phyloP scores from a whole-genome alignment of 1,140 invertebrate genomes.

The Bombus consobrinus region DNA sequence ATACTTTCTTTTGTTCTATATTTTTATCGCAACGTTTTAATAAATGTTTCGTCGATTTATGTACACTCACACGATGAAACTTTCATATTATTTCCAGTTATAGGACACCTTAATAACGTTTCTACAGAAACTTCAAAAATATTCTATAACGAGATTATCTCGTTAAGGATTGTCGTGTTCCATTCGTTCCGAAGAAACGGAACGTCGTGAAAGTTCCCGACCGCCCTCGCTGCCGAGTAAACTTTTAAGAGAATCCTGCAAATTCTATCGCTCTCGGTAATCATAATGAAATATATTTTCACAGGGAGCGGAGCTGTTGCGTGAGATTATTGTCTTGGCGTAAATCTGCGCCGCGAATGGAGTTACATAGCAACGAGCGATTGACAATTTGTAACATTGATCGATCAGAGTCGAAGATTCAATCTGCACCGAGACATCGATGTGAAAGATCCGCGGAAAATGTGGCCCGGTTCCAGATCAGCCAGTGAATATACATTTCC shows the following conservation, averaged over 20 bases:
- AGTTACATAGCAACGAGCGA: neutral
- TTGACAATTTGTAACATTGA: slow-evolving; percentile 19
- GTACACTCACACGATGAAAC: no score
- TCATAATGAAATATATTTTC: slow-evolving; percentile 7
- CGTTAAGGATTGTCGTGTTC: neutral
- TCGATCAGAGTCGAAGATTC: slow-evolving; percentile 15
- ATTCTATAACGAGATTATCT: neutral
- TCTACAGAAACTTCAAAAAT: neutral
- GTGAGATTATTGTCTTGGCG: slow-evolving; percentile 7
- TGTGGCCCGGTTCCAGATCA: neutral
- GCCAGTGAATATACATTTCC: neutral
- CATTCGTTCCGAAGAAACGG: neutral
- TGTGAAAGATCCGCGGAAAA: neutral
- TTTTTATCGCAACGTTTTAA: no score
- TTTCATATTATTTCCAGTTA: neutral
- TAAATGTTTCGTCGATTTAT: no score
- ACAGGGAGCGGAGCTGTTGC: neutral
- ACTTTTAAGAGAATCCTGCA: neutral
- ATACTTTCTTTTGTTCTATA: no score
- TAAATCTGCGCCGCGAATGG: neutral
- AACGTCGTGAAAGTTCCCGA: neutral
- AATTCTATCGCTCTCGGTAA: neutral
- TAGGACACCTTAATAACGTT: neutral
- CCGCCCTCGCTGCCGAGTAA: neutral
- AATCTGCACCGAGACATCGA: neutral